These are phyloP conservation scores for Leptinotarsa texana DNA, from an alignment of 1,140 invertebrate species.

Conservation along the genomic window DNA sequence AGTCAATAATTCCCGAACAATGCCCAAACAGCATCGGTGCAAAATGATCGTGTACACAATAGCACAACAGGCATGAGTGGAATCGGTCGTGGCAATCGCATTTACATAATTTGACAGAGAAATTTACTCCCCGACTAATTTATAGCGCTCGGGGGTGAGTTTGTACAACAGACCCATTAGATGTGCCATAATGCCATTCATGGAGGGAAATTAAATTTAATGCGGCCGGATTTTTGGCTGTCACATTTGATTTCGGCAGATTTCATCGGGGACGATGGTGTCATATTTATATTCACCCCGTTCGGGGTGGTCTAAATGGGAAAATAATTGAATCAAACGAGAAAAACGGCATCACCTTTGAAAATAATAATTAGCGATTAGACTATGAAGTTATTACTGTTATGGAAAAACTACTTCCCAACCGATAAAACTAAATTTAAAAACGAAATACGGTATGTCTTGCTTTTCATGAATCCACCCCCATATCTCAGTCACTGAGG, in stretches of 20 bases:
- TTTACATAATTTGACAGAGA: slow-evolving; percentile 55
- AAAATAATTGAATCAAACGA: too few species aligned
- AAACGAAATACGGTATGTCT: too few species aligned
- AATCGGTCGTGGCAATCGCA: slow-evolving; percentile 30
- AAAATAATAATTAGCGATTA: too few species aligned
- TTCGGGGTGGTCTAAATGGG: too few species aligned
- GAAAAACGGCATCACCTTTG: too few species aligned
- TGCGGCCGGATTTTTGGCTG: slow-evolving; percentile 15
- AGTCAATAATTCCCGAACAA: neutral
- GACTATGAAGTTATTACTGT: too few species aligned
- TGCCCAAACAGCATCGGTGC: slow-evolving; percentile 6
- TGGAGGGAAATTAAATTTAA: slow-evolving; percentile 42
- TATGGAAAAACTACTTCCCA: too few species aligned
- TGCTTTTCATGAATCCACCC: too few species aligned
- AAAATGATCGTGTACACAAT: slow-evolving; percentile 20
- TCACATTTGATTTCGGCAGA: slow-evolving; percentile 14
- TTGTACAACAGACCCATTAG: slow-evolving; percentile 49
- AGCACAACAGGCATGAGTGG: slow-evolving; percentile 27
- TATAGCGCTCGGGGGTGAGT: slow-evolving; percentile 52
- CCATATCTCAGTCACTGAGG: too few species aligned
- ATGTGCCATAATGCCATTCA: slow-evolving; percentile 45
- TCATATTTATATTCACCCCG: too few species aligned
- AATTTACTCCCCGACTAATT: slow-evolving; percentile 54
- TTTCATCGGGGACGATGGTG: neutral
- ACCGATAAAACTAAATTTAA: too few species aligned